Evolutionary conservation across 53 echinoderm and acorn worm genomes (phyloP), one percentile per base, ranked within the genome.

Genomic region (Stichopus horrens): DNA sequence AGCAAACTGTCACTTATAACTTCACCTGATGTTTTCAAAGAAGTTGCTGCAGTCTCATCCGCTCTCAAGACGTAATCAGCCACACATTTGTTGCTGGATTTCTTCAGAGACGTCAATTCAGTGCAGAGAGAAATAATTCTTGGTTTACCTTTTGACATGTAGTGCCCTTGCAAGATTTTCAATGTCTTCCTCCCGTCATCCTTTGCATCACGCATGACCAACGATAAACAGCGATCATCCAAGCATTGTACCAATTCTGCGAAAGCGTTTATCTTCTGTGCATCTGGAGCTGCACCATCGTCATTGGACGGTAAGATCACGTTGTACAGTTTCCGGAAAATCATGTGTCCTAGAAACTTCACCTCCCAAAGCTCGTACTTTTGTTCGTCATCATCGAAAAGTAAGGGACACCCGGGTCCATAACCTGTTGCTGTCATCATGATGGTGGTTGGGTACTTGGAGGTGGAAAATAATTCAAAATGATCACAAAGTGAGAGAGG

Each of bases 291-390:
- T 22, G 16, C 65, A 18, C 19, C 63, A 5, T 55, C 86, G 73
- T 16, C 86, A 13, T 74, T 21, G 56, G 23, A 9, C 7, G 80
- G 21, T 16, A 88, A 7, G 21, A 91, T 88, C 11, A 67, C 59
- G 9, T 83, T 51, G 71, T 78, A 13, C 53, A 91, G 66, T n/a
- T 92, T 89, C 56, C 76, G 60, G 54, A 73, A 23, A 0, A 73
- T 84, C 83, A 91, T 83, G 75, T 53, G 4, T 37, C 76, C 92
- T 54, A 91, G 52, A 53, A 91, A 88, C 82, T 80, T 91, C 8
- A 79, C 80, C 55, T 91, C 89, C 89, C 88, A 91, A 11, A 91
- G 58, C 66, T 91, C 88, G 76, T 91, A 91, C 58, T 82, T 91
- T 5, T 21, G 53, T 59, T 83, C 77, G 22, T 91, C 79, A 56